Base-by-base conservation (phyloP, 2,113 vertebrate species). In the Eonycteris spelaea region DNA sequence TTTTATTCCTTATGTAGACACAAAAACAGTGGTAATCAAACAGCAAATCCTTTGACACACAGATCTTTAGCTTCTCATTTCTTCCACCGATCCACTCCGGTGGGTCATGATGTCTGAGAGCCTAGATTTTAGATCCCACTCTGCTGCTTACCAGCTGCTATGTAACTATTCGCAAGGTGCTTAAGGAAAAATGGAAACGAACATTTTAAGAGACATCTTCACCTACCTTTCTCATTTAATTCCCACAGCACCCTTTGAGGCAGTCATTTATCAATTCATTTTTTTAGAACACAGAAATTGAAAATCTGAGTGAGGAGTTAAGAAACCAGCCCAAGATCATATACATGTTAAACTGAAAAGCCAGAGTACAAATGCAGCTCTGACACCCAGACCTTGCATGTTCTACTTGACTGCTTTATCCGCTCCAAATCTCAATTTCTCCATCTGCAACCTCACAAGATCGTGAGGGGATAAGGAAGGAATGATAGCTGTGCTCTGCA, bases 311-410 rank as follows among this genome's bases (percentile, higher is more conserved):
- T n/a, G n/a, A n/a, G 70, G 75, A 55, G 48, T 75, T 97, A 88
- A 97, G n/a, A 87, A 87, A 74, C 73, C 91, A 89, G 43, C 57
- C 53, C 43, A 65, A 85, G 83, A 86, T 70, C 57, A 38, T 48
- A 86, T 18, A 51, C 26, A 77, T 4, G 45, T 14, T 70, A 65
- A 84, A 55, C 38, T 75, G 68, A 86, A 88, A 79, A 92, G 26
- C 55, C 84, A n/a, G 43, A 30, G 28, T 22, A 38, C 15, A 6
- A 45, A 19, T 6, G 21, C 30, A 70, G 24, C 57, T 86, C 65
- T 53, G 51, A 83, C 61, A 74, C n/a, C 13, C 57, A 70, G 68
- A 43, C 18, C 5, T 63, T 38, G 9, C 18, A 2, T 28, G 16
- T 28, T 93, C 92, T 61, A 0, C 16, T 28, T 14, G 22, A 74